Evolutionary conservation across 2,797 vertebrate species (phyloP), one percentile per base, ranked within the genome.

Genomic region (Spondyliosoma cantharus): DNA sequence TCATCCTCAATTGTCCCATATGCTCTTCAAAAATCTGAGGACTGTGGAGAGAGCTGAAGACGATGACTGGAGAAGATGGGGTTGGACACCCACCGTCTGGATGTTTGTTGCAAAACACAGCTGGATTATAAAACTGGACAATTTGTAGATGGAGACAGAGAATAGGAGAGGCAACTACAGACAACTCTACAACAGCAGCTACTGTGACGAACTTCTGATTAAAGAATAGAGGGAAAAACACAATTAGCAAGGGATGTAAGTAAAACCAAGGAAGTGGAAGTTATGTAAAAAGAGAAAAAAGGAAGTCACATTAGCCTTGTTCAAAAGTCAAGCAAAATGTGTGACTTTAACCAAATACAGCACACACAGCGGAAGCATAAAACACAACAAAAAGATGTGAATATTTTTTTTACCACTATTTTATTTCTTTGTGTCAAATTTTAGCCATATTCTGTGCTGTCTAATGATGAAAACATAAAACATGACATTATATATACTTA

Each of bases 1-100:
- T 81, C 62, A 49, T 80, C 78, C 69, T 71, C 45, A 58, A 22
- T 80, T 83, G 57, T 87, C 71, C 76, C 25, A 19, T 58, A 11
- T 69, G 80, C 53, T 72, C 53, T 67, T 25, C 42, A 74, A 76
- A 86, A 84, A 74, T 25, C 77, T 62, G 54, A 76, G 32, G 24
- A 45, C 25, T 70, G 62, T 64, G 67, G 22, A 80, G 27, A 60
- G 32, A 68, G 60, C 61, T 59, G 62, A 65, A 67, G 58, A 52
- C 22, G 49, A 68, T 25, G 71, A 77, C 57, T 74, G 42, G 45
- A 81, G 74, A 67, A 72, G 73, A 84, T 59, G 16, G 46, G 57
- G 12, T 67, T 60, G 53, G 49, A 63, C 16, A 5, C 48, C 22
- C 54, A 72, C 17, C 66, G 61, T 80, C 50, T 82, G 70, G 50